Conservation (phyloP, 2,113 vertebrate genomes). For the Hiodon tergisus region DNA sequence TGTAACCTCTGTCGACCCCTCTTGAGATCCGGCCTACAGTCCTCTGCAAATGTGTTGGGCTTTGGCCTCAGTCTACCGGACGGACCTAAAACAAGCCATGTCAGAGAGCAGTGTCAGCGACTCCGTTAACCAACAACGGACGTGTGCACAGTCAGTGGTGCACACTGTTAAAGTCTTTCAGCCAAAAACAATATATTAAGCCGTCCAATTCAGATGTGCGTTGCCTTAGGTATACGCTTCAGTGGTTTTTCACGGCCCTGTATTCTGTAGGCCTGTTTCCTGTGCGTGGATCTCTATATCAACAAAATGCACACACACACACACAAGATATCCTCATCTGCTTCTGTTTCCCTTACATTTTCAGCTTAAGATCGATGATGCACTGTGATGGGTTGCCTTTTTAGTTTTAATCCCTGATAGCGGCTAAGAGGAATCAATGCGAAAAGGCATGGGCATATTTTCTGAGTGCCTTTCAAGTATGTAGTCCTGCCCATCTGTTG, state of each 20-base stretch:
- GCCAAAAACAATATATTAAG: too few species aligned
- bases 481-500: conserved; percentile 31
- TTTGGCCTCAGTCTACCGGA: too few species aligned
- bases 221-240: not conserved
- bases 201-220: not conserved
- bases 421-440: not conserved
- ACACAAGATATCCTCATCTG: not conserved
- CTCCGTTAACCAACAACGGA: too few species aligned
- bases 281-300: conserved; percentile 8
- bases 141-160: too few species aligned
- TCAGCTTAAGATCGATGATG: conserved; percentile 6
- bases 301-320: conserved; percentile 2
- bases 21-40: too few species aligned
- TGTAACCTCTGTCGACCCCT: too few species aligned
- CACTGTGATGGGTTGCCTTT: not conserved
- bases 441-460: conserved; percentile 1
- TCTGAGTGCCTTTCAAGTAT: conserved; percentile 22
- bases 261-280: not conserved
- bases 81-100: too few species aligned
- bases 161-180: too few species aligned
- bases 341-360: conserved; percentile 10
- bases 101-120: too few species aligned
- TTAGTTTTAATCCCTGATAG: not conserved
- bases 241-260: not conserved
- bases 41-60: too few species aligned